A percentile compares a stretch with the other conserved stretches of the same genome.
phyloP scores from a whole-genome alignment of 2,797 vertebrate species.

The Labroides dimidiatus region DNA sequence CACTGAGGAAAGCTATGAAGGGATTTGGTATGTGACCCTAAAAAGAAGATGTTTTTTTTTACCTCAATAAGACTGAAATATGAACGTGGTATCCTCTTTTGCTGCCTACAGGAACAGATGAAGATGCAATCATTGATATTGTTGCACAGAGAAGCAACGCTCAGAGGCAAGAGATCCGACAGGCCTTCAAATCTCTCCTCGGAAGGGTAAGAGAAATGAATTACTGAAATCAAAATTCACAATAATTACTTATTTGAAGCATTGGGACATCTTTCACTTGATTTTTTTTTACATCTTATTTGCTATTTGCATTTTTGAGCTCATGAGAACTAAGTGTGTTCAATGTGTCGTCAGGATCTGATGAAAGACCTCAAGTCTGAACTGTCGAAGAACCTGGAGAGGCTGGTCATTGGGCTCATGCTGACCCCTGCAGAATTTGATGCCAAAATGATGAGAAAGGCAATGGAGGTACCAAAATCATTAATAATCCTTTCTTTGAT shows the following conservation, averaged over 20 bases:
- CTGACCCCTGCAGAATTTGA: conserved; percentile 93
- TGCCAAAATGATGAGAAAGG: conserved; percentile 97
- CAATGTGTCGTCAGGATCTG: conserved; percentile 85
- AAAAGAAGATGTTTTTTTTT: not conserved
- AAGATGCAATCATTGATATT: conserved; percentile 93
- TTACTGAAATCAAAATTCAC: not conserved
- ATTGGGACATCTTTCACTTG: not conserved
- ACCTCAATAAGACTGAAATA: too few relatives aligned
- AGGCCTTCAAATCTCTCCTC: conserved; percentile 94
- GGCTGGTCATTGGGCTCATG: conserved; percentile 93
- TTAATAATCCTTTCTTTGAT: not conserved
- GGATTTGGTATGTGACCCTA: conserved; percentile 88
- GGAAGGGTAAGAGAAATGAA: conserved; percentile 87
- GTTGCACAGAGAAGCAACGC: conserved; percentile 89
- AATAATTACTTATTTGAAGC: not conserved
- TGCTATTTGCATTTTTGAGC: not conserved
- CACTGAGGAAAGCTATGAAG: conserved; percentile 97
- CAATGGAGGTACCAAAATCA: conserved; percentile 88
- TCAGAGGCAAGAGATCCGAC: conserved; percentile 94
- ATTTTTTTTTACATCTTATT: not conserved
- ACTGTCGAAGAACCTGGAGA: conserved; percentile 91
- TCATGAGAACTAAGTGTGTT: not conserved
- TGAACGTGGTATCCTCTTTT: not conserved
- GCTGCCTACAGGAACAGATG: conserved; percentile 89
- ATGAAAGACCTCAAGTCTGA: conserved; percentile 97